Evolutionary conservation across 2,888 invertebrate species (phyloP).

Genomic region (Euphydryas editha): DNA sequence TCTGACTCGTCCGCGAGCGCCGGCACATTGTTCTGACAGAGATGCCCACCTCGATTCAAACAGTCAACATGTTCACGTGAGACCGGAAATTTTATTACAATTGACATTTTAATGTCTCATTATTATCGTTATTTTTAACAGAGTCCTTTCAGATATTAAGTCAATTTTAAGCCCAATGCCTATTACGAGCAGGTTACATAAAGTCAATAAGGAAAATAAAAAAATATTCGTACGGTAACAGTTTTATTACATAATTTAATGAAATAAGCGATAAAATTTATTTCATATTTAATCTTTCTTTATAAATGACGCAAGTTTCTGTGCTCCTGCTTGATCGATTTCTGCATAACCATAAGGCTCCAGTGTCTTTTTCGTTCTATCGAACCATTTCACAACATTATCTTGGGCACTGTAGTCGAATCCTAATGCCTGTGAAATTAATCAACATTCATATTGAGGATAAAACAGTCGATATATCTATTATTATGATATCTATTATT

Average conservation of each 20-base stretch:
- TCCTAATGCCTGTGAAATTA: conserved; percentile 73
- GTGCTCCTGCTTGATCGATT: conserved; percentile 84
- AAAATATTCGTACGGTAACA: conserved; percentile 44
- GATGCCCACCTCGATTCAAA: conserved; percentile 62
- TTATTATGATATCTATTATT: neutral
- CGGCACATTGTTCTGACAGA: conserved; percentile 68
- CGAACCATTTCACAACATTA: conserved; percentile 86
- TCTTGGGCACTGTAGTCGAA: conserved; percentile 83
- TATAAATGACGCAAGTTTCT: conserved; percentile 80
- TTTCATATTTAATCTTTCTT: conserved; percentile 63
- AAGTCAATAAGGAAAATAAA: conserved; percentile 51
- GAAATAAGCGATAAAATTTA: conserved; percentile 26
- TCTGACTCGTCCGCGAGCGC: conserved; percentile 59
- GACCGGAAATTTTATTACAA: conserved; percentile 57
- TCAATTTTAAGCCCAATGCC: neutral
- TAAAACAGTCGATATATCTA: neutral
- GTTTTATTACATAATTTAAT: conserved; percentile 45
- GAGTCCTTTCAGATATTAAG: neutral
- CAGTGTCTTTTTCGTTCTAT: conserved; percentile 85
- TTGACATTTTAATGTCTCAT: conserved; percentile 50
- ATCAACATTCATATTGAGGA: neutral
- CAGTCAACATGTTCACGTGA: conserved; percentile 61
- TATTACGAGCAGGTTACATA: neutral
- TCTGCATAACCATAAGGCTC: conserved; percentile 88
- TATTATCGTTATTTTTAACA: conserved; percentile 2